Evolutionary conservation across 1,140 invertebrate genomes (phyloP).

Genomic region (Pogonognathellus flavescens): DNA sequence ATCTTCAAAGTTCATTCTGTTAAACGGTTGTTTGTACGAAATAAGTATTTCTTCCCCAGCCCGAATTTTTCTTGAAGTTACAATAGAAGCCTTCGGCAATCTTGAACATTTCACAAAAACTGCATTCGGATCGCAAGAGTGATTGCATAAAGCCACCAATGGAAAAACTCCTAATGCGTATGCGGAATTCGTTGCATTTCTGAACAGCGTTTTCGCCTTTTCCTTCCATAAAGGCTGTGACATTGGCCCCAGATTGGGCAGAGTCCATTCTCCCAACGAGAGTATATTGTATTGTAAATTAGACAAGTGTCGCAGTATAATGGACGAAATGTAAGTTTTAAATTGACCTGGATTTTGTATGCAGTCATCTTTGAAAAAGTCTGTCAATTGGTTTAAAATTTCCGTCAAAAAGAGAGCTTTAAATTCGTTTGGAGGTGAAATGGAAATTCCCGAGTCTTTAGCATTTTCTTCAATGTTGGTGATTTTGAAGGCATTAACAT

Average conservation of each 20-base stretch:
- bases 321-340: slow-evolving; percentile 44
- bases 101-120: slow-evolving; percentile 26
- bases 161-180: slow-evolving; percentile 44
- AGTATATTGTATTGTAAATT: slow-evolving; percentile 56
- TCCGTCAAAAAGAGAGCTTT: background rate
- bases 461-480: background rate
- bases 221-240: slow-evolving; percentile 1
- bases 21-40: slow-evolving; percentile 48
- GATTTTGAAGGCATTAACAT: background rate
- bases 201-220: background rate
- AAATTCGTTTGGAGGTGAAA: background rate
- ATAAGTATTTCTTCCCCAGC: slow-evolving; percentile 50
- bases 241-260: background rate
- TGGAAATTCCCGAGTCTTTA: background rate
- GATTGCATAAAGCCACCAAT: slow-evolving; percentile 47
- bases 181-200: background rate
- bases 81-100: background rate
- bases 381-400: background rate
- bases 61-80: slow-evolving; percentile 13
- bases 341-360: background rate
- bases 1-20: background rate
- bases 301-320: slow-evolving; percentile 36
- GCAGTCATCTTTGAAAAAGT: background rate
- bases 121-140: slow-evolving; percentile 58
- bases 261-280: background rate